These are phyloP conservation scores for Nephrocerus scutellatus DNA, from an alignment of 2,888 invertebrate genomes.

Conservation along the genomic window DNA sequence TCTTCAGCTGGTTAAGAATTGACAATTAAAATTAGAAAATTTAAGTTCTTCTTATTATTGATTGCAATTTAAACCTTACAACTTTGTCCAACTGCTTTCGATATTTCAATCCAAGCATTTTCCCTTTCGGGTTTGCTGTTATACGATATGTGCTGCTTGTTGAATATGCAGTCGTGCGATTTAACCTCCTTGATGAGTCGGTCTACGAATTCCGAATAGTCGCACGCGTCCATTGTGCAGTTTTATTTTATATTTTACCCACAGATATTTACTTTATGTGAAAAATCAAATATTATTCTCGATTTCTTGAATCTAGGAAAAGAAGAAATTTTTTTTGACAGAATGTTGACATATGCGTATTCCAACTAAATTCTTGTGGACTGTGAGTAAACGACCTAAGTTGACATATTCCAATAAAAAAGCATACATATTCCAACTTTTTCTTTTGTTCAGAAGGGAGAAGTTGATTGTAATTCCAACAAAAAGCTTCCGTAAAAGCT, in stretches of 20 bases:
- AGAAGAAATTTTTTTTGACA: no score
- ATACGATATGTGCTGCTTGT: slow-evolving; percentile 10
- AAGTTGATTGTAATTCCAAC: no score
- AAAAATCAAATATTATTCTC: no score
- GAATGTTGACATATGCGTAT: no score
- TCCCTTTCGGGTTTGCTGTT: slow-evolving; percentile 8
- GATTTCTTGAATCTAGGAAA: no score
- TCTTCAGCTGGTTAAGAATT: slow-evolving; percentile 6
- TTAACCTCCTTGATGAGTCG: slow-evolving; percentile 6
- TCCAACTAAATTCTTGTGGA: no score
- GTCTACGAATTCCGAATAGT: slow-evolving; percentile 7
- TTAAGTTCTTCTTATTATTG: background rate
- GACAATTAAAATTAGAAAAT: background rate
- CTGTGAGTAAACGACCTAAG: no score
- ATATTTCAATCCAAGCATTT: slow-evolving; percentile 8
- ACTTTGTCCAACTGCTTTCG: slow-evolving; percentile 5
- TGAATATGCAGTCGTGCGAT: slow-evolving; percentile 7
- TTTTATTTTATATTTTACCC: background rate
- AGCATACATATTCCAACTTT: no score
- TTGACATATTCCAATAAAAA: slow-evolving; percentile 7
- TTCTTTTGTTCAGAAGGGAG: no score
- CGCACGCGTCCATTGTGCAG: slow-evolving; percentile 6
- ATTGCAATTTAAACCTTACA: slow-evolving; percentile 4
- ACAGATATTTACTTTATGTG: no score
- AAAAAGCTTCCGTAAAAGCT: no score